Conservation (phyloP, 2,113 vertebrate genomes). For the Oryzias javanicus region DNA sequence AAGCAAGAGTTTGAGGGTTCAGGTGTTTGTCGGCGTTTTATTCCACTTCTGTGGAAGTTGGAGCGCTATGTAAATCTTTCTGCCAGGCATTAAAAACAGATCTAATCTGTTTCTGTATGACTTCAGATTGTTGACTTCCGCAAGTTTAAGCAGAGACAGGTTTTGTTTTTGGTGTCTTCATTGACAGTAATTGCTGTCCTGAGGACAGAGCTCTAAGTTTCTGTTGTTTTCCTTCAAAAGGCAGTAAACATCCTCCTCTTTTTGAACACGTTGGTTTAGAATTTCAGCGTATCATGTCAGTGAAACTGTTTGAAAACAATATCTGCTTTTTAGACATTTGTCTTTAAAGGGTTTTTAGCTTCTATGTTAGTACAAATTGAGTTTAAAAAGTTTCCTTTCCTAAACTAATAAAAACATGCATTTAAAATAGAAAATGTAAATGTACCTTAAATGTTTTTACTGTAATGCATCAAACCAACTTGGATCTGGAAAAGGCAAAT, state of each 20-base stretch:
- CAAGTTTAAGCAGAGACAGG: conserved; percentile 36
- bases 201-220: conserved; percentile 31
- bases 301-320: too few species aligned
- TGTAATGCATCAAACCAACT: too few species aligned
- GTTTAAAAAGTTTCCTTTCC: neutral
- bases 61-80: neutral
- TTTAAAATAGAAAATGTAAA: neutral
- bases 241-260: conserved; percentile 41
- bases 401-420: neutral
- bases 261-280: conserved; percentile 8
- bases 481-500: too few species aligned
- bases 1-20: conserved; percentile 17
- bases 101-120: conserved; percentile 12
- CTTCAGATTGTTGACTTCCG: conserved; percentile 19
- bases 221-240: conserved; percentile 31
- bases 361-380: neutral
- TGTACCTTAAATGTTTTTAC: neutral
- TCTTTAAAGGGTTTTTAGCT: too few species aligned
- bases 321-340: too few species aligned
- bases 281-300: neutral
- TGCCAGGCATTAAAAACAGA: neutral
- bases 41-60: conserved; percentile 15
- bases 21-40: conserved; percentile 28
- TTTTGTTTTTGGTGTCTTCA: conserved; percentile 24
- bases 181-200: conserved; percentile 57